These are phyloP conservation scores for Megaceryle alcyon DNA, from an alignment of 2,797 vertebrate genomes.

Conservation along the genomic window DNA sequence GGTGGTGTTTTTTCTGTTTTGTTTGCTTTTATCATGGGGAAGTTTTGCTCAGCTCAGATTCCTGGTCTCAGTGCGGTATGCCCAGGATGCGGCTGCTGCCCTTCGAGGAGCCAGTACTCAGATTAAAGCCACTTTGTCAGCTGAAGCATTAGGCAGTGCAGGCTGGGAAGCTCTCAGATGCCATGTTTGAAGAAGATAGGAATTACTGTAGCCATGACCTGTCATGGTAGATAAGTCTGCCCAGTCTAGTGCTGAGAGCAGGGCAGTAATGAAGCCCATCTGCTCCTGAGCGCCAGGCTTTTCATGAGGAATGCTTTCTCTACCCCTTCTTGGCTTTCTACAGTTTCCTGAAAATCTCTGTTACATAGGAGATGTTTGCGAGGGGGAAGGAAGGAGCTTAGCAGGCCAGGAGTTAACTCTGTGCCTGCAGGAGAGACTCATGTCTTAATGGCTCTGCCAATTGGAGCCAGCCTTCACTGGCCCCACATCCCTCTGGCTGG, in stretches of 20 bases:
- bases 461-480: neutral
- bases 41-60: neutral
- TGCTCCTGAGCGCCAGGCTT: neutral
- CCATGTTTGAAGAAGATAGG: neutral
- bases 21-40: neutral
- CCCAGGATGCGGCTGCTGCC: neutral
- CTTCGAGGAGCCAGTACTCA: neutral
- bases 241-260: rapidly evolving
- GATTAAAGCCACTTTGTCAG: neutral
- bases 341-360: slow-evolving; percentile 3
- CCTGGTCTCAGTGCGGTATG: rapidly evolving
- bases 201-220: neutral
- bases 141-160: neutral
- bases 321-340: neutral
- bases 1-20: neutral
- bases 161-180: neutral
- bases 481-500: rapidly evolving
- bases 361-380: neutral
- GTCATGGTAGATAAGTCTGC: neutral
- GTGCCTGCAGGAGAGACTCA: neutral
- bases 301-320: slow-evolving; percentile 18
- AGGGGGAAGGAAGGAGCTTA: neutral
- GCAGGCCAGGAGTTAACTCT: neutral
- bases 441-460: rapidly evolving
- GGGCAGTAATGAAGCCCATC: slow-evolving; percentile 22